phyloP scores from a whole-genome alignment of 2,888 invertebrate genomes.

The Protodeltote pygarga region DNA sequence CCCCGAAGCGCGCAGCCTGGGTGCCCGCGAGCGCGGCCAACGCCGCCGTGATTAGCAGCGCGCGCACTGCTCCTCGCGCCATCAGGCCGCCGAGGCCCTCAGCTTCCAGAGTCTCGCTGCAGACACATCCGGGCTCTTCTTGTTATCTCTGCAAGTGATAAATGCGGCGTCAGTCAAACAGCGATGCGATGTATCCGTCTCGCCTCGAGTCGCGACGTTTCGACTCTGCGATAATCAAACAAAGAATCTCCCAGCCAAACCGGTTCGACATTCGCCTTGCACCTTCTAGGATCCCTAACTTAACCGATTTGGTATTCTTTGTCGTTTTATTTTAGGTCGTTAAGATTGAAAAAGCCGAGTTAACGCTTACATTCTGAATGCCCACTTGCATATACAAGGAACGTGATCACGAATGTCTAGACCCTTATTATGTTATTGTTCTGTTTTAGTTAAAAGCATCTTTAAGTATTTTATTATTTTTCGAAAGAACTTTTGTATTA shows the following conservation, averaged over 20 bases:
- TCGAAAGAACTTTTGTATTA: background rate
- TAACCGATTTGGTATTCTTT: constrained; percentile 75
- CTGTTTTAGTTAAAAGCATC: constrained; percentile 17
- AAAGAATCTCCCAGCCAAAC: constrained; percentile 75
- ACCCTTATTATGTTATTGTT: constrained; percentile 25
- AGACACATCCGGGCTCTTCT: constrained; percentile 67
- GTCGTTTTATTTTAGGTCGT: constrained; percentile 73
- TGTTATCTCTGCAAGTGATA: constrained; percentile 70
- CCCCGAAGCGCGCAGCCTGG: constrained; percentile 74
- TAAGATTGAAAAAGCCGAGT: constrained; percentile 61
- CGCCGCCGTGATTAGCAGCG: constrained; percentile 72
- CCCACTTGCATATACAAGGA: constrained; percentile 48
- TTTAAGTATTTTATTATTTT: constrained; percentile 23
- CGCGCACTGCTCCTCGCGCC: constrained; percentile 69
- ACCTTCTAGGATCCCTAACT: constrained; percentile 77
- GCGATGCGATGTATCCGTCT: constrained; percentile 52
- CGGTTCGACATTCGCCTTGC: constrained; percentile 74
- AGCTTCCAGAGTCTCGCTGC: constrained; percentile 69
- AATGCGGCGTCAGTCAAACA: constrained; percentile 58
- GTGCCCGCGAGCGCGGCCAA: constrained; percentile 65
- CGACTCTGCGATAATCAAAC: constrained; percentile 70
- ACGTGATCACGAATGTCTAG: constrained; percentile 55
- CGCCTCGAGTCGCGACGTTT: constrained; percentile 61
- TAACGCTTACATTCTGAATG: constrained; percentile 55
- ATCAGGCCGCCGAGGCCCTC: constrained; percentile 77